Conservation (phyloP, 2,797 vertebrate species). For the Allobates femoralis region DNA sequence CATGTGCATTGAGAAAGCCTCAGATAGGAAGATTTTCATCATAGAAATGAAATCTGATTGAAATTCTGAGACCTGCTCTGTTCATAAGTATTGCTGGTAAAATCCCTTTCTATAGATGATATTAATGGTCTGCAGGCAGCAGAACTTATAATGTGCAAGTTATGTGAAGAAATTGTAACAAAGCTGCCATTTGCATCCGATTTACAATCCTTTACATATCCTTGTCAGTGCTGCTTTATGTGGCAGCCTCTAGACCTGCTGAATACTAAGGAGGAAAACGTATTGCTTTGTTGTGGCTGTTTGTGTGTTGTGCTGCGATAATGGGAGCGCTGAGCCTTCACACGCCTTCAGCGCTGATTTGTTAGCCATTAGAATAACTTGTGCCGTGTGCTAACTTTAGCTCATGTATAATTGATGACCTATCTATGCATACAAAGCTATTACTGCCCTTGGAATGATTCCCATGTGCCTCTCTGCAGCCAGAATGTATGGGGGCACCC, state of each 20-base stretch:
- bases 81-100: background rate
- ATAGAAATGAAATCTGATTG: background rate
- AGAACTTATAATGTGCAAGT: background rate
- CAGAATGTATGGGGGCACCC: background rate
- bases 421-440: background rate
- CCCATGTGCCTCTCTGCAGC: background rate
- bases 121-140: background rate
- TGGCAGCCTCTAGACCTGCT: background rate
- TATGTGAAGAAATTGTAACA: background rate
- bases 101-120: background rate
- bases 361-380: background rate
- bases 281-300: background rate
- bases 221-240: background rate
- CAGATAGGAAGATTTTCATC: too few relatives aligned
- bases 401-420: constrained; percentile 8
- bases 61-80: background rate
- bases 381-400: background rate
- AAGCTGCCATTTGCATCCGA: background rate
- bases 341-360: constrained; percentile 2
- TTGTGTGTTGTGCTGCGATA: background rate
- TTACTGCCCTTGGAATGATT: background rate
- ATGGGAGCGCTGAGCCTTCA: background rate
- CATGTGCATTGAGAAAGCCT: too few relatives aligned
- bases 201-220: background rate
- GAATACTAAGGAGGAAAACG: background rate